Evolutionary conservation across 2,797 vertebrate genomes (phyloP), one percentile per base, ranked within the genome.

Genomic region (Falco novaeseelandiae): DNA sequence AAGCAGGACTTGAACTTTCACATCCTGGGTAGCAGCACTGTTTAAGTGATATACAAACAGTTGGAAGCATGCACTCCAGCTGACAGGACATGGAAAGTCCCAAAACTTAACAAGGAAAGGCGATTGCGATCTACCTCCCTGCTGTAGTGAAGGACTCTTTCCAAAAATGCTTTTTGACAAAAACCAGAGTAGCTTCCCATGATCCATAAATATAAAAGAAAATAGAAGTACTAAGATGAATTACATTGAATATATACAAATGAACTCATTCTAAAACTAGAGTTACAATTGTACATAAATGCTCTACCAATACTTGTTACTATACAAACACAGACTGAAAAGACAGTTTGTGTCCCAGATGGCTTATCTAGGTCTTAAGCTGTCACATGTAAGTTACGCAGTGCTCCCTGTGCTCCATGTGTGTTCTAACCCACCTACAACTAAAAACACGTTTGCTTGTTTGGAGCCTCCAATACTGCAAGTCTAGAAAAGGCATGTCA

Each of bases 11-110:
- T 48, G 70, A 67, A 52, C 29, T 78, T 78, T 51, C 26, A 30
- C 8, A 6, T 36, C 5, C 15, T 0, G 3, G 12, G 18, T 32
- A 49, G 55, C 63, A 89, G 42, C 9, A 2, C 8, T 15, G 1
- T 36, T 67, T 34, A 70, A 21, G 42, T 26, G 54, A 36, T 32
- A 8, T 0, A 4, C 1, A 3, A 26, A 32, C 7, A 25, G 16
- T 32, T 8, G 19, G 9, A 51, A 72, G 16, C 29, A 42, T 54
- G 49, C 42, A 2, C 38, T 21, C 8, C 58, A 36, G 38, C 9
- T 44, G 32, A 14, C 3, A 15, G 21, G 23, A 10, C 9, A 10
- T 0, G 5, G 52, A 38, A 25, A 23, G 5, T 62, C 30, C 15
- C 26, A 48, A 26, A 72, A 49, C 4, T 77, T 71, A 46, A 46